These are phyloP conservation scores for Silvanus unidentatus DNA, from an alignment of 2,888 invertebrate genomes.

Conservation along the genomic window DNA sequence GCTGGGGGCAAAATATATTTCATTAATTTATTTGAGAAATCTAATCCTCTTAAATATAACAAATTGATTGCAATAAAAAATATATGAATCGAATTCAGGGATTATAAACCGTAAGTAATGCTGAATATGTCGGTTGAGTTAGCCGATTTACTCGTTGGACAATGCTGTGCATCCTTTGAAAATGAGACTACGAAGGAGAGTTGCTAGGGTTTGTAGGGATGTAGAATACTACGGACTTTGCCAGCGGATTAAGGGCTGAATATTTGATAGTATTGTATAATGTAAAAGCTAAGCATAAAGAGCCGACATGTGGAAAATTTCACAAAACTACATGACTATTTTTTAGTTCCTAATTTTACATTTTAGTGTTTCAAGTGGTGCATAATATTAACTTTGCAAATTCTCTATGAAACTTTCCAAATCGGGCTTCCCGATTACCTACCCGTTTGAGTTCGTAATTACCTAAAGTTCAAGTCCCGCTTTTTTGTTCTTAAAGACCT, in stretches of 20 bases:
- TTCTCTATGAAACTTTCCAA: too few species aligned
- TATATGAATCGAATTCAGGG: conserved; percentile 1
- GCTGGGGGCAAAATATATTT: too few species aligned
- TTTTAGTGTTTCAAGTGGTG: too few species aligned
- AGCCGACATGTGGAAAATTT: conserved; percentile 5
- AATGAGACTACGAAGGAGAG: conserved; percentile 18
- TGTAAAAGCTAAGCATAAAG: too few species aligned
- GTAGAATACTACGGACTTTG: conserved; percentile 27
- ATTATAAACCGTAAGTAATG: conserved; percentile 21
- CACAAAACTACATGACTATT: background rate
- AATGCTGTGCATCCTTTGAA: conserved; percentile 20
- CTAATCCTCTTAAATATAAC: too few species aligned
- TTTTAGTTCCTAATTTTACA: background rate
- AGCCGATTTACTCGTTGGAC: conserved; percentile 21
- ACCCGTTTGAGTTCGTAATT: too few species aligned
- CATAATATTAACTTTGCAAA: too few species aligned
- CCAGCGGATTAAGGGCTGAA: conserved; percentile 33
- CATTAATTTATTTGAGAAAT: too few species aligned
- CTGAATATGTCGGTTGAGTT: conserved; percentile 26
- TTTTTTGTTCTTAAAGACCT: too few species aligned
- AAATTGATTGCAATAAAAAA: too few species aligned
- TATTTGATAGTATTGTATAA: conserved; percentile 27
- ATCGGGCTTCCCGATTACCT: too few species aligned
- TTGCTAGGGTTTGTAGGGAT: conserved; percentile 21
- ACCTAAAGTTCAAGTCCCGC: too few species aligned